Evolutionary conservation across 2,797 vertebrate species (phyloP).

Genomic region (Xenops minutus): DNA sequence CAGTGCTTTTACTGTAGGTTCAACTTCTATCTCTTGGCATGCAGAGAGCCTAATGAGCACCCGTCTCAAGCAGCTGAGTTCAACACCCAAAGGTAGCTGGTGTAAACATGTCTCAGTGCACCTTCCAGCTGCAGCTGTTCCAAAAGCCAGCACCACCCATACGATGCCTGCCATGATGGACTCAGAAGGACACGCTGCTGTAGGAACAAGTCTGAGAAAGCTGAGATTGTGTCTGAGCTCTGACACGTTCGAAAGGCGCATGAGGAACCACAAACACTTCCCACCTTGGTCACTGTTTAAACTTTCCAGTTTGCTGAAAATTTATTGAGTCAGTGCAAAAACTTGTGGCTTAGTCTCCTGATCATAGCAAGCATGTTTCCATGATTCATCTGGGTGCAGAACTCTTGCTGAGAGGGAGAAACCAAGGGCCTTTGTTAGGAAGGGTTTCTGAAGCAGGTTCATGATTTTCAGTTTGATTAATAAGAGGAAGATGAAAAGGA

Average conservation of each 20-base stretch:
- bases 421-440: neutral
- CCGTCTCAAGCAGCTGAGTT: neutral
- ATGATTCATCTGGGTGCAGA: neutral
- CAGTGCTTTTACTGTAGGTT: fast-evolving
- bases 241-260: neutral
- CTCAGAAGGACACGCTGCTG: neutral
- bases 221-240: fast-evolving
- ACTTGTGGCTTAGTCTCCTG: neutral
- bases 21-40: neutral
- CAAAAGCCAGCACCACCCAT: neutral
- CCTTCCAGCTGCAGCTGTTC: neutral
- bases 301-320: neutral
- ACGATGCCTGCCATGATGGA: fast-evolving
- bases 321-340: neutral
- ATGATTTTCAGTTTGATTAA: neutral
- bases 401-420: neutral
- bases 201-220: neutral
- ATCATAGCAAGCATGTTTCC: neutral
- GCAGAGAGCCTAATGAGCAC: neutral
- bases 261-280: neutral
- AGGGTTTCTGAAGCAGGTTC: neutral
- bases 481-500: neutral
- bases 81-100: neutral
- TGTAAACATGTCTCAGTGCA: neutral
- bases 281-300: neutral